phyloP scores from a whole-genome alignment of 2,797 vertebrate genomes.

The Ammospiza maritima region DNA sequence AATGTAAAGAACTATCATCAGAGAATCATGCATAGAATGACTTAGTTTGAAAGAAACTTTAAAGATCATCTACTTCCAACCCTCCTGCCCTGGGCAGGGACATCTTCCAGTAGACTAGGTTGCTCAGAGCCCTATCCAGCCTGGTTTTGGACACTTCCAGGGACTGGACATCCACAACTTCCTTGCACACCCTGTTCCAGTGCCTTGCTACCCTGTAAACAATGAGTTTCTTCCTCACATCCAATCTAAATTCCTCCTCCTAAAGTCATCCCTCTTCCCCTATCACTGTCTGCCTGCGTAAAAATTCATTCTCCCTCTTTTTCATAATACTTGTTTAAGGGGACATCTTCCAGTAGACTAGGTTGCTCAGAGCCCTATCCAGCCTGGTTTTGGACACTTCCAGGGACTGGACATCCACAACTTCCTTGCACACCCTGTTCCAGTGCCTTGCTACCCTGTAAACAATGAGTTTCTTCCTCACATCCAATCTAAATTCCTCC shows the following conservation, averaged over 20 bases:
- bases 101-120: not conserved
- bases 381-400: too few relatives aligned
- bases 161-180: not conserved
- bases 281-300: not conserved
- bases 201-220: not conserved
- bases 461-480: not conserved
- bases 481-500: not conserved
- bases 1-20: not conserved
- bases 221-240: not conserved
- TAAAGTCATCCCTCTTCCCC: not conserved
- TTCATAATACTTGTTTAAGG: not conserved
- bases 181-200: not conserved
- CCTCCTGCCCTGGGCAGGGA: not conserved
- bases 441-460: not conserved
- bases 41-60: not conserved
- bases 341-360: not conserved
- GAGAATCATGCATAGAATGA: not conserved
- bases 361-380: not conserved
- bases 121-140: not conserved
- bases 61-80: not conserved
- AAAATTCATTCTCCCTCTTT: not conserved
- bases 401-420: not conserved
- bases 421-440: not conserved
- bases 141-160: not conserved
- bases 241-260: not conserved